Percentiles rank a stretch among this genome's conserved stretches.
Evolutionary conservation across 2,113 vertebrate genomes (phyloP).

Genomic region (Heteronetta atricapilla): DNA sequence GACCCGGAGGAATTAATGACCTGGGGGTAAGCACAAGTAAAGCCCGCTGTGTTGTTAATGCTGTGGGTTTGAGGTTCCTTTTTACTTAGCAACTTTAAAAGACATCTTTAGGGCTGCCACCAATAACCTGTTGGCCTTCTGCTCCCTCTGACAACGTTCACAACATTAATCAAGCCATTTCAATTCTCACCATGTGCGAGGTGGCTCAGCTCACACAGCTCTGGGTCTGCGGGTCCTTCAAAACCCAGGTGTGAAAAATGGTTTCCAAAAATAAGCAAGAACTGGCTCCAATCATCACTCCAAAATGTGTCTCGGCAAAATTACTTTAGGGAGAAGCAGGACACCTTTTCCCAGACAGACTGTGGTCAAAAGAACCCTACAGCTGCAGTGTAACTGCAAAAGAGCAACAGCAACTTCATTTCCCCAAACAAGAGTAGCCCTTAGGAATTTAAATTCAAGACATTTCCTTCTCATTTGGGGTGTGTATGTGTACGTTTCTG

Average conservation of each 20-base stretch:
- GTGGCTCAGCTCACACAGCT: neutral
- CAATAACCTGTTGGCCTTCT: neutral
- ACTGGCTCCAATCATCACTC: neutral
- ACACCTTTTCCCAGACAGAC: neutral
- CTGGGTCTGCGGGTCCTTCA: neutral
- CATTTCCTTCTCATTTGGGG: neutral
- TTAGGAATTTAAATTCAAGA: neutral
- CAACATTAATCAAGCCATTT: neutral
- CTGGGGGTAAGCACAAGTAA: neutral
- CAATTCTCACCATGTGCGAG: neutral
- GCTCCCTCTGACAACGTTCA: neutral
- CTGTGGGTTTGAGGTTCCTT: neutral
- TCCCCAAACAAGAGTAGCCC: neutral
- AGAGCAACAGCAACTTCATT: neutral
- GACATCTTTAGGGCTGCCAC: neutral
- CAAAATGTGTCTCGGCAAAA: neutral
- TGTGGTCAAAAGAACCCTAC: neutral
- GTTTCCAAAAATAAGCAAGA: slow-evolving; percentile 24
- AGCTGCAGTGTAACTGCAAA: too few relatives aligned
- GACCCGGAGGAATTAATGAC: neutral
- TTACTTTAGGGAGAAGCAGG: neutral
- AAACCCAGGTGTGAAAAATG: neutral
- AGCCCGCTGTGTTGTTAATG: neutral
- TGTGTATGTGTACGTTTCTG: neutral
- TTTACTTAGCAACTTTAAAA: neutral